phyloP scores from a whole-genome alignment of 2,797 vertebrate species.

The Bovichtus diacanthus region DNA sequence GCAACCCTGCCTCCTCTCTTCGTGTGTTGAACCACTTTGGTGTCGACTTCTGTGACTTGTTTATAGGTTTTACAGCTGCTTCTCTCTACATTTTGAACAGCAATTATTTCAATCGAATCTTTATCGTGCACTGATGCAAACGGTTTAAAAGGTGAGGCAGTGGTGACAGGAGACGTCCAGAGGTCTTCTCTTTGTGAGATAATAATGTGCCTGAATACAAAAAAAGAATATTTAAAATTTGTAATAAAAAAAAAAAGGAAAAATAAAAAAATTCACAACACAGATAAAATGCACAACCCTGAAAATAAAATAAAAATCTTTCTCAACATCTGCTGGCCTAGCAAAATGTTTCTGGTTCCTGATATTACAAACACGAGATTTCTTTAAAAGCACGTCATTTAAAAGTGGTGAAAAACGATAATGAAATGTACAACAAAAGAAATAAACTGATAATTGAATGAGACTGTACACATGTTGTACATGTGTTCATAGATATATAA shows the following conservation, averaged over 20 bases:
- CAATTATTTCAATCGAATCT: background rate
- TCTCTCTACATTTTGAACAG: background rate
- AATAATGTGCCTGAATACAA: background rate
- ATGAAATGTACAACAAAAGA: constrained; percentile 91
- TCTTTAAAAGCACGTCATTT: constrained; percentile 90
- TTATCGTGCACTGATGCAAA: background rate
- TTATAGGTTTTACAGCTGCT: background rate
- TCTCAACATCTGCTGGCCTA: constrained; percentile 86
- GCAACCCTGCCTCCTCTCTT: background rate
- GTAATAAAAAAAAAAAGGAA: constrained; percentile 59
- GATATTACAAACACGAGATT: constrained; percentile 84
- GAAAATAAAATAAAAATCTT: constrained; percentile 90
- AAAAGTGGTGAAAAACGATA: constrained; percentile 93
- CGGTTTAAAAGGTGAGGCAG: background rate
- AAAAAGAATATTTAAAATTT: constrained; percentile 84
- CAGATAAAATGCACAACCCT: constrained; percentile 98
- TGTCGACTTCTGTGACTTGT: background rate
- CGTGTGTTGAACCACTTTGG: background rate
- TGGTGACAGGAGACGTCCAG: background rate
- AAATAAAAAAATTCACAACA: constrained; percentile 88
- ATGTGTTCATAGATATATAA: constrained; percentile 46
- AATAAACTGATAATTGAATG: constrained; percentile 82
- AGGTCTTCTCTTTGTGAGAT: background rate
- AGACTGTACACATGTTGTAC: constrained; percentile 67
- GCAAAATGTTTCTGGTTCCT: constrained; percentile 90